A percentile compares a stretch with the other conserved stretches of the same genome.
phyloP scores from a whole-genome alignment of 2,888 invertebrate genomes.

The Odontomyia ornata region DNA sequence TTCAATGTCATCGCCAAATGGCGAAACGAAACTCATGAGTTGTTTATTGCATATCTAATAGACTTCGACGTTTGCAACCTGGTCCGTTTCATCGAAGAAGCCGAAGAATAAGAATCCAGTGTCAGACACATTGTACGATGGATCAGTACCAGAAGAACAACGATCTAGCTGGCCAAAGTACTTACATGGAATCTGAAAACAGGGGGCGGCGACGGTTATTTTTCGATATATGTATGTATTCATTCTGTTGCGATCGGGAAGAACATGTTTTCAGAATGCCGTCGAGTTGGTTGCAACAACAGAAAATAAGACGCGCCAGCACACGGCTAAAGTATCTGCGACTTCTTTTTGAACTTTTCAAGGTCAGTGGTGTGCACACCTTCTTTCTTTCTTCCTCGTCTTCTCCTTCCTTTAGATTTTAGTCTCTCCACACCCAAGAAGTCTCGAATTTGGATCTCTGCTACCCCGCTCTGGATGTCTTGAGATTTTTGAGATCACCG shows the following conservation, averaged over 20 bases:
- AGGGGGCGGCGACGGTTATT: slow-evolving; percentile 27
- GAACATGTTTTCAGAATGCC: slow-evolving; percentile 1
- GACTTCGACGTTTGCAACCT: not conserved
- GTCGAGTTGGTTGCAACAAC: no score
- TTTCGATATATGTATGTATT: slow-evolving; percentile 13
- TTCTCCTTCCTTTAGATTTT: not conserved
- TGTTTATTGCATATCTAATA: slow-evolving; percentile 10
- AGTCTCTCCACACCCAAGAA: not conserved
- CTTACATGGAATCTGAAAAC: not conserved
- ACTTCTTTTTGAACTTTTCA: slow-evolving; percentile 34
- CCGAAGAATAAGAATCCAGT: no score
- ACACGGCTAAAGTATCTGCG: no score
- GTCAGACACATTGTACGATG: no score
- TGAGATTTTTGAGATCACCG: not conserved
- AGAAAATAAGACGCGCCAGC: no score
- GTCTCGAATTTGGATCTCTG: not conserved
- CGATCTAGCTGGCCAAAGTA: no score
- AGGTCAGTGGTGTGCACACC: slow-evolving; percentile 37
- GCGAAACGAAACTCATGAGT: not conserved
- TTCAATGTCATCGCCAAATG: not conserved
- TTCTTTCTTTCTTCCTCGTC: no score
- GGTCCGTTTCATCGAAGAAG: not conserved
- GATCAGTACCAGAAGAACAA: no score
- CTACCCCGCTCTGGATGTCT: not conserved
- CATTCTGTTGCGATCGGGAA: not conserved